Evolutionary conservation across 2,888 invertebrate species (phyloP), one percentile per base, ranked within the genome.

Genomic region (Latheticus oryzae): DNA sequence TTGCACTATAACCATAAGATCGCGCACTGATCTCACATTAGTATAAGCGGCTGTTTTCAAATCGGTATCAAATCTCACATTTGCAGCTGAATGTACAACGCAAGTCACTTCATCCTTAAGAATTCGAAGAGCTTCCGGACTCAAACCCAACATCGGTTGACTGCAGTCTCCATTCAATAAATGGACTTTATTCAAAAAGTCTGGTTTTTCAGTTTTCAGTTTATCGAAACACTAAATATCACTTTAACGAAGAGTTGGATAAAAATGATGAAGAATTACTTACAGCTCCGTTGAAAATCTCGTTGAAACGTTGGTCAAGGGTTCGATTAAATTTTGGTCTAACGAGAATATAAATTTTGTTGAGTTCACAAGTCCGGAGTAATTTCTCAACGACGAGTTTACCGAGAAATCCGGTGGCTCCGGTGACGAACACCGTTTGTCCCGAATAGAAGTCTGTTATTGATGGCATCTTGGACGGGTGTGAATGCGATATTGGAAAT

Each of bases 31-130:
- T 19, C 84, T 77, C 4, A 90, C 84, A 75, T 91, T 91, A 75
- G 89, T 87, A 56, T 84, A 81, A 17, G 86, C 80, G 0, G 90
- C 87, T n/a, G 81, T 73, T 76, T 83, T 82, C 7, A 92, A 76
- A 28, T 83, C 83, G 71, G 90, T 90, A 71, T 90, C 88, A 72
- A 92, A 91, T 61, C 85, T 81, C 9, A 91, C 87, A 1, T 90
- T 90, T 1, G 90, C 91, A 1, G 90, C 91, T 28, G 86, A 85
- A 73, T 91, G 90, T 73, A 91, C 86, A 5, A 91, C 85, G 35
- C 88, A 79, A 37, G 81, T 78, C 23, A 89, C 85, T 64, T 87
- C 81, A 7, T 82, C 76, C 16, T 75, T 73, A 8, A 85, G 65
- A 5, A 43, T 62, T 23, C 62, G 48, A 21, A 38, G 60, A 67